Evolutionary conservation across 2,797 vertebrate species (phyloP).

Genomic region (Poeciliopsis infans): DNA sequence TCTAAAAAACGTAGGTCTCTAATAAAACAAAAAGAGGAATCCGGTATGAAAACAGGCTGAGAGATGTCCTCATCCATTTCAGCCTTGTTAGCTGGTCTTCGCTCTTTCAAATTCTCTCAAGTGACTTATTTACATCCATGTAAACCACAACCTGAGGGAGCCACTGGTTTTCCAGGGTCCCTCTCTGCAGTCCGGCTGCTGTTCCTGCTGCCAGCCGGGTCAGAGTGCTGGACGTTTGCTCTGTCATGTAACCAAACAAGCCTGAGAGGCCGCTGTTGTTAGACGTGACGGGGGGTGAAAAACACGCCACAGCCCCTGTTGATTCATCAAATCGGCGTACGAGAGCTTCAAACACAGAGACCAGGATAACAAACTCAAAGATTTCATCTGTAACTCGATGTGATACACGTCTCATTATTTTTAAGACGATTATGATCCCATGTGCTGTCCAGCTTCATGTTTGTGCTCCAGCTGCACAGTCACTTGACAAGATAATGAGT

Average conservation of each 20-base stretch:
- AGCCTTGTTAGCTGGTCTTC: slow-evolving; percentile 14
- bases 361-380: not conserved
- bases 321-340: slow-evolving; percentile 14
- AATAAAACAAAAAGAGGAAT: not conserved
- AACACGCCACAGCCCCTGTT: slow-evolving; percentile 45
- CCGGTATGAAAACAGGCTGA: not conserved
- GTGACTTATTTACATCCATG: slow-evolving; percentile 21
- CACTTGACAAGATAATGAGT: slow-evolving; percentile 22
- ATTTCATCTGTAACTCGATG: slow-evolving; percentile 8
- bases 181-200: slow-evolving; percentile 37
- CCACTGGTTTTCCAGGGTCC: slow-evolving; percentile 58
- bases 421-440: slow-evolving; percentile 9
- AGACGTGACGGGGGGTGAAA: slow-evolving; percentile 62
- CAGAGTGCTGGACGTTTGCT: slow-evolving; percentile 57
- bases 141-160: slow-evolving; percentile 35
- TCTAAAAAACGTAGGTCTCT: not conserved
- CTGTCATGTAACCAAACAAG: slow-evolving; percentile 72
- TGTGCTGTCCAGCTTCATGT: not conserved
- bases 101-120: slow-evolving; percentile 9
- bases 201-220: slow-evolving; percentile 60
- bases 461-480: slow-evolving; percentile 1
- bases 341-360: slow-evolving; percentile 1
- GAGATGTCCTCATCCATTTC: not conserved
- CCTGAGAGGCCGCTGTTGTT: slow-evolving; percentile 73
- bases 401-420: slow-evolving; percentile 15